Evolutionary conservation across 1,140 invertebrate genomes (phyloP).

Genomic region (Nasonia giraulti): DNA sequence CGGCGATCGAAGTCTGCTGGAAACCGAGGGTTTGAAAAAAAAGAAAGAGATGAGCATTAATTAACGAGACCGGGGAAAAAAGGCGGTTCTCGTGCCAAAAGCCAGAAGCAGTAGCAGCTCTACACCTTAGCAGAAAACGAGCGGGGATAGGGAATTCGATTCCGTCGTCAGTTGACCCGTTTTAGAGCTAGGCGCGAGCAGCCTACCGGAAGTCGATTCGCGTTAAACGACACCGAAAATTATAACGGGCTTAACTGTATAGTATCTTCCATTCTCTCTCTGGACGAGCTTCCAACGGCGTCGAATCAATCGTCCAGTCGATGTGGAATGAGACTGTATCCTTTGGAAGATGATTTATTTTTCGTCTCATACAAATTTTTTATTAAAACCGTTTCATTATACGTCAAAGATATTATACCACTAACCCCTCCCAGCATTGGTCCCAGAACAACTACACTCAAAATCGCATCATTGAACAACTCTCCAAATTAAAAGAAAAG

Average conservation of each 20-base stretch:
- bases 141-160: background rate
- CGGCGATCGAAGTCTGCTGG: background rate
- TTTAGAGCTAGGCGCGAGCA: background rate
- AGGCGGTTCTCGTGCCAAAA: background rate
- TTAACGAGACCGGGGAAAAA: background rate
- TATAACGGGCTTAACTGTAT: background rate
- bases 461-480: too few species aligned
- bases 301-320: too few species aligned
- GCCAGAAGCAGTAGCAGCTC: background rate
- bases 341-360: too few species aligned
- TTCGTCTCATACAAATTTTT: too few species aligned
- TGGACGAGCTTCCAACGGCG: too few species aligned
- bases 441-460: too few species aligned
- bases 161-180: background rate
- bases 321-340: too few species aligned
- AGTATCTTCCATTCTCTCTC: background rate
- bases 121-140: background rate
- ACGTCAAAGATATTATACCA: too few species aligned
- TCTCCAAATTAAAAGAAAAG: background rate
- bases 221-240: conserved; percentile 3
- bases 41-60: conserved; percentile 1
- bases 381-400: too few species aligned
- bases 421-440: too few species aligned
- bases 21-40: background rate
- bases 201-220: background rate